Base-by-base conservation (phyloP, 2,113 vertebrate genomes). In the Carassius carassius region DNA sequence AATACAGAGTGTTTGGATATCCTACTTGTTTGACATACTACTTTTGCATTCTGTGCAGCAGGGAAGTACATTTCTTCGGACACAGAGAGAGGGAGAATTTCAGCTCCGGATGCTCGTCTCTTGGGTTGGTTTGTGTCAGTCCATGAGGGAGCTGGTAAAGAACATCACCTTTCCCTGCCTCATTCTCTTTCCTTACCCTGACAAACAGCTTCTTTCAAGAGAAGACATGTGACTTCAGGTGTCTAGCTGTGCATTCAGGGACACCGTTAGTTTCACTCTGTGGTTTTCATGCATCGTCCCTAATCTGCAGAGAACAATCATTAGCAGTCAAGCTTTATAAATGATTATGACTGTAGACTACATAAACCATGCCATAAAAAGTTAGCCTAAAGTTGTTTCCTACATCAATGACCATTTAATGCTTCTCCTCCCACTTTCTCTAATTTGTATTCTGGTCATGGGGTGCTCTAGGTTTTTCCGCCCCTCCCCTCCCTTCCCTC, bases 251-350 rank as follows among this genome's bases (percentile, higher is more conserved):
- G 86, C 81, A 29, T 81, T 82, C 49, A 75, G 85, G 23, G 35
- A 76, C 35, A 67, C 81, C 65, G 81, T 89, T 87, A 87, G 78
- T 89, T 86, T 84, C 86, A 84, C 84, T 81, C 84, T 81, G 35
- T 63, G 81, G 78, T 85, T 82, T 87, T 82, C 78, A 73, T 81
- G 63, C 44, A 82, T 82, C 41, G 69, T 83, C 70, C 75, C 80
- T 89, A 83, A 87, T 89, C 77, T 63, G 78, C 84, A 77, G 86
- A 77, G 84, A 67, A 84, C 77, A 78, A 84, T 86, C 85, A 88
- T 85, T 87, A 82, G 86, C 84, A 86, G 78, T 86, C 82, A 13
- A 58, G 76, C 56, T 89, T 85, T 87, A 89, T 87, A 76, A 81
- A 89, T 84, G 83, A 78, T 87, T 85, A 87, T 85, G 77, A 86